phyloP scores from a whole-genome alignment of 2,888 invertebrate genomes.

The Cryptophagus acutangulus region DNA sequence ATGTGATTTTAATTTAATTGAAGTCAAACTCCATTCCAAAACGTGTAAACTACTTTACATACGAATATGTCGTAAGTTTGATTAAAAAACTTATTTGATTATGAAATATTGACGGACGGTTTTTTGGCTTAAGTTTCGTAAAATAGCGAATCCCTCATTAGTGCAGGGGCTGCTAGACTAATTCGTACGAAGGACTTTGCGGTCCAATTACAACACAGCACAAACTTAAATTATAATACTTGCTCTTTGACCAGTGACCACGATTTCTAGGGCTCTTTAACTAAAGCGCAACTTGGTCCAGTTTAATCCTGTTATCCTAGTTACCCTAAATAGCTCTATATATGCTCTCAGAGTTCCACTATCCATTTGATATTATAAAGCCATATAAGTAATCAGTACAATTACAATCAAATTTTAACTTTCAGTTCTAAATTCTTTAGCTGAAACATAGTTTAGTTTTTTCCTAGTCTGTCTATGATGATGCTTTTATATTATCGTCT shows the following conservation, averaged over 20 bases:
- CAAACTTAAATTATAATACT: conserved; percentile 27
- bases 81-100: too few species aligned
- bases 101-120: too few species aligned
- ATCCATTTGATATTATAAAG: too few species aligned
- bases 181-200: conserved; percentile 26
- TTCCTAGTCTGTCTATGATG: too few species aligned
- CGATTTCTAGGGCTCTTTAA: conserved; percentile 18
- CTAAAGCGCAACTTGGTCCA: conserved; percentile 14
- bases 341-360: not conserved
- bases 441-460: too few species aligned
- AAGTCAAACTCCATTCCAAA: conserved; percentile 2
- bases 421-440: too few species aligned
- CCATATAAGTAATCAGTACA: too few species aligned
- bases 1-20: conserved; percentile 8
- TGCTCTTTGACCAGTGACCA: conserved; percentile 23
- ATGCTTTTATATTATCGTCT: too few species aligned
- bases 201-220: conserved; percentile 27
- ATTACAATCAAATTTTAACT: too few species aligned
- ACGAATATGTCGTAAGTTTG: too few species aligned
- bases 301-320: conserved; percentile 21
- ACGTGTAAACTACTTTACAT: conserved; percentile 1
- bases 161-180: conserved; percentile 21
- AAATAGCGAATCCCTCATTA: conserved; percentile 23
- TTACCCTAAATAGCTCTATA: not conserved
- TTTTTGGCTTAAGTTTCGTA: too few species aligned